A percentile compares a stretch with the other conserved stretches of the same genome.
Evolutionary conservation across 2,113 vertebrate genomes (phyloP).

Genomic region (Alces alces): DNA sequence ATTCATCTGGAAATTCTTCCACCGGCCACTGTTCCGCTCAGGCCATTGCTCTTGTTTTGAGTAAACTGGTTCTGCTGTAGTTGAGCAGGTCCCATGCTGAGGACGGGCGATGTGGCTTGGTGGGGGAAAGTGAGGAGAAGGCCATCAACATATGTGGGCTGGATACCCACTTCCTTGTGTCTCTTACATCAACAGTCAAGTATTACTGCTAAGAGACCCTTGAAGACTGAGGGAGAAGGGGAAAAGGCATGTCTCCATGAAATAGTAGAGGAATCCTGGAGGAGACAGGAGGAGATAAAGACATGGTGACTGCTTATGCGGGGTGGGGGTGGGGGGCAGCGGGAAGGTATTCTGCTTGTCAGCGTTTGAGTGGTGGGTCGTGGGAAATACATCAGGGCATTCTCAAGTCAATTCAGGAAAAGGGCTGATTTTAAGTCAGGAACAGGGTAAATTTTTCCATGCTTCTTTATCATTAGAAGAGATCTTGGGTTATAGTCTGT

Average conservation of each 20-base stretch:
- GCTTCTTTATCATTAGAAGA: background rate
- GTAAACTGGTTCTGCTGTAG: background rate
- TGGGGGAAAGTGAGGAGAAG: background rate
- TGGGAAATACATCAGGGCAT: background rate
- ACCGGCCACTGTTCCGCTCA: background rate
- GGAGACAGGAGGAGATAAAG: background rate
- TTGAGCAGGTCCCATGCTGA: background rate
- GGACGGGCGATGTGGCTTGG: background rate
- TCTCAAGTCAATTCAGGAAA: background rate
- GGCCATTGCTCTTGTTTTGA: background rate
- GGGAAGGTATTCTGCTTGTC: background rate
- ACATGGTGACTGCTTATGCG: background rate
- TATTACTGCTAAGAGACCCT: background rate
- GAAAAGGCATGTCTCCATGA: background rate
- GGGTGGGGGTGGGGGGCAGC: rapidly evolving
- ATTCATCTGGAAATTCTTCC: conserved; percentile 46
- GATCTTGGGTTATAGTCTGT: background rate
- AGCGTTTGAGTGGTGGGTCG: background rate
- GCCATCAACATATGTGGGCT: background rate
- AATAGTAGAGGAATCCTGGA: background rate
- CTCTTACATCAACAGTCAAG: background rate
- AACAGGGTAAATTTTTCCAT: background rate
- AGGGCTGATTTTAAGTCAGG: conserved; percentile 1
- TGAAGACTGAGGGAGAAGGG: background rate
- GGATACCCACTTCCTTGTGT: background rate